These are phyloP conservation scores for Dendrocincla fuliginosa DNA, from an alignment of 2,797 vertebrate genomes.

Conservation along the genomic window DNA sequence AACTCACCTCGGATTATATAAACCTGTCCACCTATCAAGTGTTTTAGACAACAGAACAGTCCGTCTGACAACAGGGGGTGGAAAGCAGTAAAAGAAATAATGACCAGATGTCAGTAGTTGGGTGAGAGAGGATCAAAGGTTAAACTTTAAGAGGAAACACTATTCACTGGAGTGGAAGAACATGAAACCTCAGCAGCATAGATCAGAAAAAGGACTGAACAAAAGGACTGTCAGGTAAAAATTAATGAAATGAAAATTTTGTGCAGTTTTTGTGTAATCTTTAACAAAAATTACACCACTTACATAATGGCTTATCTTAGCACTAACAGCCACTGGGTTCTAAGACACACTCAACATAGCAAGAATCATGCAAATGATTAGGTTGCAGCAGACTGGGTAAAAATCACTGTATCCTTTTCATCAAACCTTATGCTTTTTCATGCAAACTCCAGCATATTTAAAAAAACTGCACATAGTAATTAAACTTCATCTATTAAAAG, in stretches of 20 bases:
- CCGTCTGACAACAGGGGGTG: slow-evolving; percentile 97
- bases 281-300: slow-evolving; percentile 60
- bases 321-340: slow-evolving; percentile 39
- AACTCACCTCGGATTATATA: slow-evolving; percentile 99
- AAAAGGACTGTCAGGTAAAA: slow-evolving; percentile 70
- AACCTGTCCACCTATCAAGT: slow-evolving; percentile 99
- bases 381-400: slow-evolving; percentile 27
- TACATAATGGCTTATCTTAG: slow-evolving; percentile 46
- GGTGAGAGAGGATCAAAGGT: slow-evolving; percentile 87
- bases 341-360: slow-evolving; percentile 70
- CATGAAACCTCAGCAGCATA: slow-evolving; percentile 72
- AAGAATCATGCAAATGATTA: slow-evolving; percentile 60
- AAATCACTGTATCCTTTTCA: slow-evolving; percentile 19
- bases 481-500: not conserved
- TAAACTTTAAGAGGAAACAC: slow-evolving; percentile 83
- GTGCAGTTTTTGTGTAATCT: slow-evolving; percentile 69
- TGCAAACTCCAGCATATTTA: slow-evolving; percentile 73
- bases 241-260: slow-evolving; percentile 69
- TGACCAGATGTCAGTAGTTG: slow-evolving; percentile 89
- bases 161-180: slow-evolving; percentile 75
- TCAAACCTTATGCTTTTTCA: slow-evolving; percentile 70
- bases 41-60: slow-evolving; percentile 99
- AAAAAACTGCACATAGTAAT: slow-evolving; percentile 39
- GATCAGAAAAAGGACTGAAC: slow-evolving; percentile 74
- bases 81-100: slow-evolving; percentile 96